phyloP scores from a whole-genome alignment of 2,797 vertebrate genomes.

The Tinamus major region DNA sequence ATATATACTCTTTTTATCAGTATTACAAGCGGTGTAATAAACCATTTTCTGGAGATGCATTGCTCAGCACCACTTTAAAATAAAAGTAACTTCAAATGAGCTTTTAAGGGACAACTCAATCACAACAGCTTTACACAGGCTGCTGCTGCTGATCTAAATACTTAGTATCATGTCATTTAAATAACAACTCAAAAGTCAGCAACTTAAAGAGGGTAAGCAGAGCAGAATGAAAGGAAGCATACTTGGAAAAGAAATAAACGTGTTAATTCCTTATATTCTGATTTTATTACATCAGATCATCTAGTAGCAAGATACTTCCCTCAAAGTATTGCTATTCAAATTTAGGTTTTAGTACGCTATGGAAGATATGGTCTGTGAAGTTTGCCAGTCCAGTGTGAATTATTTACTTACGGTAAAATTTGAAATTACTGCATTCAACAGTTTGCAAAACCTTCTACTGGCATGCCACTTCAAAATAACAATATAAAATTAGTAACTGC shows the following conservation, averaged over 20 bases:
- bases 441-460: neutral
- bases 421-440: neutral
- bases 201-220: neutral
- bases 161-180: neutral
- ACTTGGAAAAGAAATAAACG: neutral
- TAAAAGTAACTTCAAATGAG: neutral
- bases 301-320: neutral
- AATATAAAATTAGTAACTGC: neutral
- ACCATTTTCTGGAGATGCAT: neutral
- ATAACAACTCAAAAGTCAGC: conserved; percentile 14
- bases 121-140: neutral
- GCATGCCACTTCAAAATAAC: neutral
- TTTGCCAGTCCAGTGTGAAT: conserved; percentile 12
- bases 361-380: neutral
- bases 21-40: neutral
- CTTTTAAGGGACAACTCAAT: neutral
- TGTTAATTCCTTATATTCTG: neutral
- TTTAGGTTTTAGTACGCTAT: neutral
- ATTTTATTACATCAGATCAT: neutral
- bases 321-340: neutral
- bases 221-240: neutral
- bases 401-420: conserved; percentile 34
- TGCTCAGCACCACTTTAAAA: neutral
- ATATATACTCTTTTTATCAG: neutral
- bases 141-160: neutral